A percentile compares a stretch with the other conserved stretches of the same genome.
Evolutionary conservation across 2,888 invertebrate species (phyloP).

Genomic region (Deilephila porcellus): DNA sequence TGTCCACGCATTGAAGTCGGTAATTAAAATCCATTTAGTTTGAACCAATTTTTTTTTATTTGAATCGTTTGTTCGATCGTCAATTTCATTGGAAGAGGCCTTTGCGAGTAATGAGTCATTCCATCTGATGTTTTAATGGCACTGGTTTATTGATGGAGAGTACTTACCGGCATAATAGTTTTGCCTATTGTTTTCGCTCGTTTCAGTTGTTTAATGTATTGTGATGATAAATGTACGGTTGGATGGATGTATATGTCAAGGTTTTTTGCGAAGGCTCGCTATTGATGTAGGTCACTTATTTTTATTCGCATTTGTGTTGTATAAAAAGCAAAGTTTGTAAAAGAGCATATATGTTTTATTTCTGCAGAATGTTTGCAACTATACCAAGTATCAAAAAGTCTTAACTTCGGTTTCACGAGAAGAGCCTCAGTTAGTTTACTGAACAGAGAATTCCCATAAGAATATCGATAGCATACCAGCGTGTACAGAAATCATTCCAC

Average conservation of each 20-base stretch:
- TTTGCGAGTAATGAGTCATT: slow-evolving; percentile 17
- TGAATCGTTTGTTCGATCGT: background rate
- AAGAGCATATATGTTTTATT: no score
- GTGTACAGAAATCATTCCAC: no score
- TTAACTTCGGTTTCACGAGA: no score
- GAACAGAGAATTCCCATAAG: no score
- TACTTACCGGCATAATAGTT: slow-evolving; percentile 10
- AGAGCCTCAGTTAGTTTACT: no score
- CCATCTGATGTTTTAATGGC: slow-evolving; percentile 20
- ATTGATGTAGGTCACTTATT: slow-evolving; percentile 11
- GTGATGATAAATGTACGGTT: slow-evolving; percentile 4
- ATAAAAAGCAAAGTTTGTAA: no score
- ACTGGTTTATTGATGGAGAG: slow-evolving; percentile 3
- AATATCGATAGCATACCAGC: no score
- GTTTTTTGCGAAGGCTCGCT: background rate
- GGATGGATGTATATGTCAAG: slow-evolving; percentile 8
- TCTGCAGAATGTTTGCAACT: no score
- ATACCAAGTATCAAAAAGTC: no score
- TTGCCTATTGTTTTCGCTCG: slow-evolving; percentile 1
- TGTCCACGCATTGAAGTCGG: slow-evolving; percentile 2
- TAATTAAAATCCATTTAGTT: slow-evolving; percentile 26
- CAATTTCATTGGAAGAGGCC: slow-evolving; percentile 15
- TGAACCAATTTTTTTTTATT: background rate
- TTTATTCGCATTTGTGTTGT: no score
- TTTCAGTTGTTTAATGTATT: slow-evolving; percentile 4